Evolutionary conservation across 1,140 invertebrate species (phyloP).

Genomic region (Hirudo medicinalis): DNA sequence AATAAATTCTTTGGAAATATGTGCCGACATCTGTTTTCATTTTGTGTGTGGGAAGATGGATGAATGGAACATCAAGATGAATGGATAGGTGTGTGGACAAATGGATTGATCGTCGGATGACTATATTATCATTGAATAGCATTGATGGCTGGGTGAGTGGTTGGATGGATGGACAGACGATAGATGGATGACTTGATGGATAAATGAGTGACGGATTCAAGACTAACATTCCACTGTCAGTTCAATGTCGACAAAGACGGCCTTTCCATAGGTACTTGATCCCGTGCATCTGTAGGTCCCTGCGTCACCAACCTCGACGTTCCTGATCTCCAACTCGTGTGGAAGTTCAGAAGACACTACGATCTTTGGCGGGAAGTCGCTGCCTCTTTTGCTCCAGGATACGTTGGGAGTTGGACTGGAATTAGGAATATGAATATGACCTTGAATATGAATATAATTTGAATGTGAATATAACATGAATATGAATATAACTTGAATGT

Average conservation of each 20-base stretch:
- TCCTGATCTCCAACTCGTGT: conserved; percentile 73
- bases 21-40: not conserved
- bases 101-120: no score
- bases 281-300: conserved; percentile 79
- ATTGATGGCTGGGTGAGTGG: no score
- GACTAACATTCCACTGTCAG: conserved; percentile 17
- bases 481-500: not conserved
- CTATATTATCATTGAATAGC: no score
- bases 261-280: conserved; percentile 68
- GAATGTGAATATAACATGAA: not conserved
- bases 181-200: no score
- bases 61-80: not conserved
- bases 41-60: no score
- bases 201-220: no score
- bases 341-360: conserved; percentile 57
- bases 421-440: not conserved
- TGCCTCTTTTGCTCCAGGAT: conserved; percentile 61
- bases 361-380: not conserved
- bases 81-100: no score
- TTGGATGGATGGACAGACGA: no score
- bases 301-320: conserved; percentile 69
- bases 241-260: not conserved
- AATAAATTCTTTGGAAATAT: not conserved
- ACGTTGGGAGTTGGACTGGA: conserved; percentile 45
- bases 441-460: not conserved